Evolutionary conservation across 2,888 invertebrate genomes (phyloP).

Genomic region (Pedicia rivosa): DNA sequence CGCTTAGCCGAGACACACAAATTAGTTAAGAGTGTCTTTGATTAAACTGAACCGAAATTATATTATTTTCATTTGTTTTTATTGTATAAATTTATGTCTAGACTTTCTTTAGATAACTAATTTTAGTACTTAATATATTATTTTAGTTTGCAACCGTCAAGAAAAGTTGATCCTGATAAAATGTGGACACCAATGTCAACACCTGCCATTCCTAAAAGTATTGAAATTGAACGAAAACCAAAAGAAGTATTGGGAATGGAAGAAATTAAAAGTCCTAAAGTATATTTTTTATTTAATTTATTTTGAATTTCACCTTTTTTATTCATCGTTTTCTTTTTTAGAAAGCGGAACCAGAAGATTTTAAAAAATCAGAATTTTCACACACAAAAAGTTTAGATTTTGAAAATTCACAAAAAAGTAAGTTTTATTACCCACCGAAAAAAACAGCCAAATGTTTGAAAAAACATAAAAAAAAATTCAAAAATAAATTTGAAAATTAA

Average conservation of each 20-base stretch:
- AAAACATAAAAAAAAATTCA: too few species aligned
- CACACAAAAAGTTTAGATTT: slow-evolving; percentile 22
- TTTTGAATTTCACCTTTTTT: neutral
- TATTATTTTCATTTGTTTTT: too few species aligned
- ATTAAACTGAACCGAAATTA: too few species aligned
- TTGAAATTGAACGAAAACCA: slow-evolving; percentile 19
- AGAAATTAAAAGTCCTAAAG: slow-evolving; percentile 19
- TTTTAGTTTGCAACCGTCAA: neutral
- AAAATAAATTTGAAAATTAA: too few species aligned
- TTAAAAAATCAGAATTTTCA: slow-evolving; percentile 20
- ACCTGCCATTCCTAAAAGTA: slow-evolving; percentile 17
- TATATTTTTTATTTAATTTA: slow-evolving; percentile 10
- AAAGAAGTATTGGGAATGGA: slow-evolving; percentile 20
- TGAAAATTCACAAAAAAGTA: slow-evolving; percentile 19
- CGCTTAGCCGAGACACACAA: too few species aligned
- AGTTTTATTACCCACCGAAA: too few species aligned
- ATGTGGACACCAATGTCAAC: slow-evolving; percentile 19
- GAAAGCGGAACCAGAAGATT: slow-evolving; percentile 16
- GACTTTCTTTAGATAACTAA: too few species aligned
- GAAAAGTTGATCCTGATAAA: slow-evolving; percentile 17
- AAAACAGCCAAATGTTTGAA: too few species aligned
- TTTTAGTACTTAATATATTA: too few species aligned
- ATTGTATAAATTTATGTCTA: too few species aligned
- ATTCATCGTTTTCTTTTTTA: slow-evolving; percentile 9
- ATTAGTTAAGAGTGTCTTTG: too few species aligned